These are phyloP conservation scores for Trichomycterus rosablanca DNA, from an alignment of 2,113 vertebrate genomes.

Conservation along the genomic window DNA sequence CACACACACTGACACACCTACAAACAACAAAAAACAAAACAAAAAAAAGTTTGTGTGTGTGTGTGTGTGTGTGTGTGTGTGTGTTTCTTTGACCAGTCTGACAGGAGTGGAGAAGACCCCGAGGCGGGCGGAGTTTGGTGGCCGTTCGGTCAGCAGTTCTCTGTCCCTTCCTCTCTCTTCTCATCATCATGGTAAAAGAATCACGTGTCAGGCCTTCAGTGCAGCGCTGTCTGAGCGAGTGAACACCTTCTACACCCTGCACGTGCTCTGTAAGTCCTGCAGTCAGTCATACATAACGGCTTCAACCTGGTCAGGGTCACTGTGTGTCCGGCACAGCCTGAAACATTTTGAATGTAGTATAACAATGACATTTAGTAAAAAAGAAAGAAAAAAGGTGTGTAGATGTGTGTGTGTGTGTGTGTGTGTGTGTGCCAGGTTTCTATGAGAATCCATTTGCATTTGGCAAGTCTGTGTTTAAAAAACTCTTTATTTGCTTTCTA, in stretches of 20 bases:
- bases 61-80: no score
- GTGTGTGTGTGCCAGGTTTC: slow-evolving; percentile 40
- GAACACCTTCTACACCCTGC: slow-evolving; percentile 67
- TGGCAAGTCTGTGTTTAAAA: not conserved
- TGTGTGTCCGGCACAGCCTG: no score
- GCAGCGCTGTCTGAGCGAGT: slow-evolving; percentile 57
- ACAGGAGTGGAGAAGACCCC: slow-evolving; percentile 51
- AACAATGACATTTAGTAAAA: no score
- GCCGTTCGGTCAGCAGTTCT: slow-evolving; percentile 58
- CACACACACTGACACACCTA: no score
- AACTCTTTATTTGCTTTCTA: not conserved
- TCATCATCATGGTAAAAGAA: slow-evolving; percentile 60
- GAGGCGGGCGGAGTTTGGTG: slow-evolving; percentile 53
- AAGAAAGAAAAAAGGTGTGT: no score
- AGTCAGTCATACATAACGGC: no score
- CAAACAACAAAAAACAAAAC: no score
- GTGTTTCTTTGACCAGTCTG: slow-evolving; percentile 47
- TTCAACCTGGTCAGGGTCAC: no score
- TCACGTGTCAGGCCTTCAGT: slow-evolving; percentile 69
- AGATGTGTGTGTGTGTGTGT: slow-evolving; percentile 49
- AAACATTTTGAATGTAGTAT: slow-evolving; percentile 4
- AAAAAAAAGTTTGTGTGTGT: no score
- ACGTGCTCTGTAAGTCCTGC: slow-evolving; percentile 67
- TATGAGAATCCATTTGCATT: not conserved
- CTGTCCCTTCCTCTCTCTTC: slow-evolving; percentile 58